Percentiles rank a stretch among this genome's conserved stretches.
These are phyloP conservation scores for Hydrophis major DNA, from an alignment of 2,797 vertebrate species.

Conservation along the genomic window DNA sequence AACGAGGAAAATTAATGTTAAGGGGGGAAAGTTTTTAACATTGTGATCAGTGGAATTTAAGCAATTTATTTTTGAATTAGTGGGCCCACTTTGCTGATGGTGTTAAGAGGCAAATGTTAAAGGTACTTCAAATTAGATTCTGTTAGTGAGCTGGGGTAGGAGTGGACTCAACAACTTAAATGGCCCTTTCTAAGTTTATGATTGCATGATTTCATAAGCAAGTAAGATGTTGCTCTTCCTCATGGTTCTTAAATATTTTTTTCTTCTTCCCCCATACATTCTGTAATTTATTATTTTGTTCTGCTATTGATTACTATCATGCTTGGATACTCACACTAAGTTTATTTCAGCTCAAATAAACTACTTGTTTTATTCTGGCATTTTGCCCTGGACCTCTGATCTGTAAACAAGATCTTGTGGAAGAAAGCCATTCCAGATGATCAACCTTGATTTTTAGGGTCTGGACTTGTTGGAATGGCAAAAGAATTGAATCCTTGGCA, in stretches of 20 bases:
- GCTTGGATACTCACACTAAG: neutral
- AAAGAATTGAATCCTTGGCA: neutral
- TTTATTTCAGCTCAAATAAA: neutral
- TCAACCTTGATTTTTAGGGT: neutral
- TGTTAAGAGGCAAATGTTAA: neutral
- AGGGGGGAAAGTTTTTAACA: neutral
- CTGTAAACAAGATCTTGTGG: neutral
- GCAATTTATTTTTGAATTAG: neutral
- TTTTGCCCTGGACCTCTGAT: neutral
- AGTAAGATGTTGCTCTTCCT: neutral
- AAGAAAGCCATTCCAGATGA: neutral
- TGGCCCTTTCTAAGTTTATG: neutral
- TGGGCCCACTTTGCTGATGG: neutral
- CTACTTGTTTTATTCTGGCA: neutral
- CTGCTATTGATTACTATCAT: neutral
- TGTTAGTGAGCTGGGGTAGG: neutral
- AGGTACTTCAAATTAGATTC: neutral
- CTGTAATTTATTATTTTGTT: neutral
- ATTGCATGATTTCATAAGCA: neutral
- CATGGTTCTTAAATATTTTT: neutral
- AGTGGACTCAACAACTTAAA: neutral
- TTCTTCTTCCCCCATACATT: neutral
- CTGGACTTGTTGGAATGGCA: too few relatives aligned
- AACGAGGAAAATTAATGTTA: neutral
- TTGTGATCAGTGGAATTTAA: neutral